phyloP scores from a whole-genome alignment of 2,888 invertebrate genomes.

The Chloromyia formosa region DNA sequence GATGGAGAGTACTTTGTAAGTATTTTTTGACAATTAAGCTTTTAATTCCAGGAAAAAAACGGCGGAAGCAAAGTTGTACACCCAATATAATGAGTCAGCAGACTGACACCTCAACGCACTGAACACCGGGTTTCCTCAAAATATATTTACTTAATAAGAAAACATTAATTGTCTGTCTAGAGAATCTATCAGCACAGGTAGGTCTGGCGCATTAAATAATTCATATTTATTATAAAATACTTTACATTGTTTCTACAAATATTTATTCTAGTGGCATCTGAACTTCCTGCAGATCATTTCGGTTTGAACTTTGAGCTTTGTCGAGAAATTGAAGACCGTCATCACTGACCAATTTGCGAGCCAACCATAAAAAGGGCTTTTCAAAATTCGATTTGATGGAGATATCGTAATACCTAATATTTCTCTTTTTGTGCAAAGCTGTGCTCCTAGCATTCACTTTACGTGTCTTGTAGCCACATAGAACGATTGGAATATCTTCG shows the following conservation, averaged over 20 bases:
- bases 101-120: too few relatives aligned
- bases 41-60: too few relatives aligned
- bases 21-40: too few relatives aligned
- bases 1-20: too few relatives aligned
- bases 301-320: conserved; percentile 94
- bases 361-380: conserved; percentile 99
- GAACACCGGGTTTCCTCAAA: too few relatives aligned
- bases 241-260: conserved; percentile 73
- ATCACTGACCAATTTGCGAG: conserved; percentile 97
- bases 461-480: conserved; percentile 99
- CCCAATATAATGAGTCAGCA: too few relatives aligned
- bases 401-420: conserved; percentile 99
- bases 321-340: conserved; percentile 99
- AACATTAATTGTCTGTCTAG: too few relatives aligned
- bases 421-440: conserved; percentile 99
- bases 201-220: too few relatives aligned
- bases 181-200: too few relatives aligned
- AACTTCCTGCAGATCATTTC: conserved; percentile 95
- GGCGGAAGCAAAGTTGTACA: too few relatives aligned
- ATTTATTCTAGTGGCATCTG: conserved; percentile 98
- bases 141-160: too few relatives aligned
- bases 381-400: conserved; percentile 99
- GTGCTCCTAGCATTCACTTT: conserved; percentile 99
- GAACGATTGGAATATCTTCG: conserved; percentile 99
- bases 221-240: too few relatives aligned